phyloP scores from a whole-genome alignment of 2,888 invertebrate genomes.

The Himalopsyche kuldschensis region DNA sequence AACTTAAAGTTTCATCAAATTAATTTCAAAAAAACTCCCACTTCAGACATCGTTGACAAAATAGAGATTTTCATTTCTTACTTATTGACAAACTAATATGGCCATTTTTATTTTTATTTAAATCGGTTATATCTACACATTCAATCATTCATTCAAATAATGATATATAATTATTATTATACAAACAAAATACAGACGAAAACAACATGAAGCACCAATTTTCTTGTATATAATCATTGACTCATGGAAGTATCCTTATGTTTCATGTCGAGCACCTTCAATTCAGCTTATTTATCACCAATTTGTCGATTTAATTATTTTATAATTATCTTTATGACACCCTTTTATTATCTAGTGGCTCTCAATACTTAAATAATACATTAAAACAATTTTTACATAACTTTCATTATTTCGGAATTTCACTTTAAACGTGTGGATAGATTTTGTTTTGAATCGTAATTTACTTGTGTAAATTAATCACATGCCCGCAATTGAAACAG shows the following conservation, averaged over 20 bases:
- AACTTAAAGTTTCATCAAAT: too few relatives aligned
- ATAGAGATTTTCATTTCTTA: too few relatives aligned
- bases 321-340: neutral
- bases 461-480: too few relatives aligned
- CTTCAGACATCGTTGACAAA: too few relatives aligned
- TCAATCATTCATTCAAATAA: neutral
- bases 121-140: neutral
- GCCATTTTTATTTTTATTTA: too few relatives aligned
- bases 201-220: conserved; percentile 23
- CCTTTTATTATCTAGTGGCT: neutral
- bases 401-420: too few relatives aligned
- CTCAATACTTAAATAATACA: neutral
- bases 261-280: conserved; percentile 29
- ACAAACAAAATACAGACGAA: conserved; percentile 18
- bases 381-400: neutral
- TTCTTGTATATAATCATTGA: conserved; percentile 28
- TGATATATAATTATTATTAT: neutral
- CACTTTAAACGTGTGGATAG: too few relatives aligned
- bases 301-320: neutral
- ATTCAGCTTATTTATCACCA: conserved; percentile 30
- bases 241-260: conserved; percentile 9
- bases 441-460: too few relatives aligned
- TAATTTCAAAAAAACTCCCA: too few relatives aligned
- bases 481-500: too few relatives aligned
- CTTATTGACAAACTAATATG: too few relatives aligned